Evolutionary conservation across 2,113 vertebrate genomes (phyloP).

Genomic region (Rhynchomys soricoides): DNA sequence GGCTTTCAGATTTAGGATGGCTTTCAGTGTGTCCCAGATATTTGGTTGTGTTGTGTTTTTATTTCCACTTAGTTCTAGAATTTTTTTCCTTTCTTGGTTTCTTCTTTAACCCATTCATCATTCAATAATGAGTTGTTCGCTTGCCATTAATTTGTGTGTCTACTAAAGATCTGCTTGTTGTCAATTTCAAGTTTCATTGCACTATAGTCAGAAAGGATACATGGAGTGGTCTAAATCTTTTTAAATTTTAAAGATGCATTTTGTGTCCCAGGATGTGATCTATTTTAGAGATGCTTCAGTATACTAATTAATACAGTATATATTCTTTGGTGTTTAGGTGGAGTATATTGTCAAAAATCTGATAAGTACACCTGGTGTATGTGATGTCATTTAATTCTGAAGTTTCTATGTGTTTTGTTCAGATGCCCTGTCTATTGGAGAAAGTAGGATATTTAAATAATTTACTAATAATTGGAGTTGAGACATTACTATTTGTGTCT

Average conservation of each 20-base stretch:
- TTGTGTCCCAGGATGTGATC: neutral
- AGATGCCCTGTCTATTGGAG: neutral
- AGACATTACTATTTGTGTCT: neutral
- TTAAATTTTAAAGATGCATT: neutral
- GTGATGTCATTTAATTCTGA: neutral
- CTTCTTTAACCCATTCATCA: neutral
- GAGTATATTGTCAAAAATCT: neutral
- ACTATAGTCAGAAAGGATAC: neutral
- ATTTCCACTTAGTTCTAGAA: neutral
- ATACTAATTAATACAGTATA: neutral
- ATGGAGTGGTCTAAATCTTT: neutral
- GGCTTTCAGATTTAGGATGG: neutral
- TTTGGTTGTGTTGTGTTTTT: neutral
- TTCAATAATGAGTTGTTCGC: neutral
- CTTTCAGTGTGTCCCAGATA: neutral
- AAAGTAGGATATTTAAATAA: neutral
- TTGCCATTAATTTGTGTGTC: neutral
- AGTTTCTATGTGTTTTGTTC: neutral
- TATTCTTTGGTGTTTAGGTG: neutral
- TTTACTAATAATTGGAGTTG: neutral
- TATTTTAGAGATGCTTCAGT: neutral
- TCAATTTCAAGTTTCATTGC: neutral
- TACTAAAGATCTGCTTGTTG: neutral
- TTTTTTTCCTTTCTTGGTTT: neutral
- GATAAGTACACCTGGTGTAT: neutral